Base-by-base conservation (phyloP, 2,888 invertebrate species). In the Bombylius major region DNA sequence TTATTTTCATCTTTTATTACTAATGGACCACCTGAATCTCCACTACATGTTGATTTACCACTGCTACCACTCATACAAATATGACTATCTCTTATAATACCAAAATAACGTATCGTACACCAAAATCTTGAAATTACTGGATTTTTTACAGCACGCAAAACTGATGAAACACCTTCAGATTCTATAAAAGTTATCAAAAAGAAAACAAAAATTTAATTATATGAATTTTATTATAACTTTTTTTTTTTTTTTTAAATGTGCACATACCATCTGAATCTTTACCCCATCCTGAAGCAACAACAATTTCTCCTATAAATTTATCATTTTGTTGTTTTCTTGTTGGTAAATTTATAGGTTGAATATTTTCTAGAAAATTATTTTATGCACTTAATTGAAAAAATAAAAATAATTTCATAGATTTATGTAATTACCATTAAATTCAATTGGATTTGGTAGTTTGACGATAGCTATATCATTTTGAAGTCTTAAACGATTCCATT, bases 11-110 rank as follows among this genome's bases (percentile, higher is more conserved):
- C 49, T 3, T 49, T 57, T 13, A 62, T 50, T 5, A 66, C 63
- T 60, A 71, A 61, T 57, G 72, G 71, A 50, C 71, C 70, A 33
- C 71, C 71, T 23, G 71, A 71, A 59, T 71, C 71, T 47, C 71
- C 71, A 45, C 65, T 62, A 63, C 71, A 71, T 50, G 67, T 67
- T 51, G 70, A 71, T 5, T 51, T 23, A 14, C 65, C 57, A 51
- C 58, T 47, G 13, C 42, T 66, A 5, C 62, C 61, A 23, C 52
- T 53, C 48, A 57, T 5, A 53, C 70, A 71, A 46, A 70, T 56
- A 50, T 62, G 65, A 9, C 62, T 53, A 5, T 47, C 0, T 2
- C 58, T 61, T 46, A 69, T 56, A 54, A 55, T 6, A 4, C 68
- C 67, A 1, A 45, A 13, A 47, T 56, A 69, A 61, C 65, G 67